Base-by-base conservation (phyloP, 2,888 invertebrate species). In the Andrena fulva region DNA sequence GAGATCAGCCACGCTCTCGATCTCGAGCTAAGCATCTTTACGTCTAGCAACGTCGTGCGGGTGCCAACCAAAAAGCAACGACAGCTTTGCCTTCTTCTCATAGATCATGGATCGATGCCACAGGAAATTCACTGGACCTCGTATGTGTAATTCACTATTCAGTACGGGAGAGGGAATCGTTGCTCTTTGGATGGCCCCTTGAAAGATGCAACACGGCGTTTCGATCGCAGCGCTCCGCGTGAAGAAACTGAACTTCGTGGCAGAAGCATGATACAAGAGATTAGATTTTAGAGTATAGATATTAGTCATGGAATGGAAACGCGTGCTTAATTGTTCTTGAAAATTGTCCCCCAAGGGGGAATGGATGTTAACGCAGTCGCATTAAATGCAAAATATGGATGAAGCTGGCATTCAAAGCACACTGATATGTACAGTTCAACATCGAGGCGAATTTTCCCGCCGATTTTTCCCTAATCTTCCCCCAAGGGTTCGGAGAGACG, bases 171-270 rank as follows among this genome's bases (percentile, higher is more conserved):
- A 52, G 52, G 2, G 8, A 20, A 8, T 16, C 12, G 31, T 72
- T 63, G 64, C 80, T 68, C 56, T 66, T 77, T 63, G 69, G 54
- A 33, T 54, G n/a, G 24, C 66, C n/a, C 10, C 16, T 27, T 10
- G 1, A 50, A 27, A 48, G 54, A 27, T 31, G 8, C 56, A n/a
- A 29, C 68, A 48, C 72, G 68, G 54, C 68, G 63, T 20, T 69
- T 35, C 42, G 4, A 35, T 12, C 35, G 54, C 12, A 50, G 12
- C 6, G 3, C 24, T 42, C 24, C 7, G 35, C 59, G 66, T 62
- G 33, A 80, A 66, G 2, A 68, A 71, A 71, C 82, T 52, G 59
- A 20, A 82, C 75, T 80, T 75, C 50, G 60, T 76, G 73, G 33
- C 59, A n/a, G 8, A 42, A 8, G 10, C 35, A 48, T 76, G 73